Conservation (phyloP, 2,113 vertebrate genomes). For the Pampusana beccarii region DNA sequence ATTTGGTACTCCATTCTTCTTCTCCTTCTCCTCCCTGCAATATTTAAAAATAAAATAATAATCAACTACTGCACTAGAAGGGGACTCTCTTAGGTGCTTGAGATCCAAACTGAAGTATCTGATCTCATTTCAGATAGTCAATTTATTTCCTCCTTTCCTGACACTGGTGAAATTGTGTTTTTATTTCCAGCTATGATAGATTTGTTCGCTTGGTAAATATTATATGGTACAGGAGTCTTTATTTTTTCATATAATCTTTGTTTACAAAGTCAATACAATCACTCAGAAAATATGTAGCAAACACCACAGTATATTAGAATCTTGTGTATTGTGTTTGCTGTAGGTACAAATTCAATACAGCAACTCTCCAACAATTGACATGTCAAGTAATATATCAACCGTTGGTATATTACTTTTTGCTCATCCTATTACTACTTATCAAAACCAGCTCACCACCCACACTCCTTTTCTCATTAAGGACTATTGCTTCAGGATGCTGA, state of each 20-base stretch:
- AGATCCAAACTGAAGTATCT: conserved; percentile 26
- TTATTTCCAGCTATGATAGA: conserved; percentile 68
- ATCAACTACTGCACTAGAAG: not conserved
- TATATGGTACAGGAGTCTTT: conserved; percentile 59
- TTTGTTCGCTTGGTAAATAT: conserved; percentile 53
- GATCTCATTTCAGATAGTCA: conserved; percentile 65
- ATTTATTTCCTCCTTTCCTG: conserved; percentile 58
- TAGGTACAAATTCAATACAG: conserved; percentile 67
- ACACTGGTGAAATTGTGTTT: conserved; percentile 45
- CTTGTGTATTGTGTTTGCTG: conserved; percentile 54
- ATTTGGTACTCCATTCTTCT: not conserved
- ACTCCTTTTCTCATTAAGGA: conserved; percentile 43
- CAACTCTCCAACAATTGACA: conserved; percentile 66
- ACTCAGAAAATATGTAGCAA: conserved; percentile 68
- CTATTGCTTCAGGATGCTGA: conserved; percentile 16
- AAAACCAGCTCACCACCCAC: conserved; percentile 46
- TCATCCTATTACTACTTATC: conserved; percentile 74
- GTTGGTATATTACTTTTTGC: conserved; percentile 71
- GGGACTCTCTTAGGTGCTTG: not conserved
- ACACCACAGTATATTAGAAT: conserved; percentile 68
- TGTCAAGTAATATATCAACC: conserved; percentile 69
- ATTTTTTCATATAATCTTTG: conserved; percentile 74
- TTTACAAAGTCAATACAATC: conserved; percentile 66
- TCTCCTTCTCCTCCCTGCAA: not conserved
- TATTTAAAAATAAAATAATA: conserved; percentile 40